A percentile compares a stretch with the other conserved stretches of the same genome.
Evolutionary conservation across 1,140 invertebrate species (phyloP).

Genomic region (Macrobrachium rosenbergii): DNA sequence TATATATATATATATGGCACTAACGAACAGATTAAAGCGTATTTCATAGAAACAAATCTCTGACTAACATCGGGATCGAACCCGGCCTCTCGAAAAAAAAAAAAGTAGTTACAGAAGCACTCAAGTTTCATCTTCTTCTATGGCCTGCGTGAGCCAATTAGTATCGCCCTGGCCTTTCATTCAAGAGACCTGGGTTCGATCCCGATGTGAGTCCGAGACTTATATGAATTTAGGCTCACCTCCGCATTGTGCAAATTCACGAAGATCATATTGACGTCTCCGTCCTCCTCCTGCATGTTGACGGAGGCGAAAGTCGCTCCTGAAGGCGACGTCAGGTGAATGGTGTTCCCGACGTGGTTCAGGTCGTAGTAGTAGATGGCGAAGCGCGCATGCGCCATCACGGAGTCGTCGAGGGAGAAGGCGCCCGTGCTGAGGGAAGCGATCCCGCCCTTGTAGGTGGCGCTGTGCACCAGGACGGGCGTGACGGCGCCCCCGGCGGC

Average conservation of each 20-base stretch:
- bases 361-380: constrained; percentile 56
- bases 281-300: constrained; percentile 53
- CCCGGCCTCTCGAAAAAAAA: too few relatives aligned
- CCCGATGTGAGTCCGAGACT: too few relatives aligned
- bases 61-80: too few relatives aligned
- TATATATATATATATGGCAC: too few relatives aligned
- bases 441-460: constrained; percentile 47
- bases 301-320: constrained; percentile 33
- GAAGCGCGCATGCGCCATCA: constrained; percentile 52
- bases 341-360: constrained; percentile 58
- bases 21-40: too few relatives aligned
- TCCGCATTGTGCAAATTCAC: constrained; percentile 54
- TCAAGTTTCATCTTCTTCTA: too few relatives aligned
- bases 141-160: too few relatives aligned
- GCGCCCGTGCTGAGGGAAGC: constrained; percentile 46
- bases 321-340: constrained; percentile 50
- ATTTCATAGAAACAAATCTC: too few relatives aligned
- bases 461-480: constrained; percentile 46
- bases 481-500: constrained; percentile 48
- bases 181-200: too few relatives aligned
- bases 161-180: too few relatives aligned
- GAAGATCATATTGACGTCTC: constrained; percentile 58
- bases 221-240: constrained; percentile 21
- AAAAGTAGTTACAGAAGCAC: too few relatives aligned
- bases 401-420: constrained; percentile 51